phyloP scores from a whole-genome alignment of 2,888 invertebrate genomes.

The Rhodophaea formosa region DNA sequence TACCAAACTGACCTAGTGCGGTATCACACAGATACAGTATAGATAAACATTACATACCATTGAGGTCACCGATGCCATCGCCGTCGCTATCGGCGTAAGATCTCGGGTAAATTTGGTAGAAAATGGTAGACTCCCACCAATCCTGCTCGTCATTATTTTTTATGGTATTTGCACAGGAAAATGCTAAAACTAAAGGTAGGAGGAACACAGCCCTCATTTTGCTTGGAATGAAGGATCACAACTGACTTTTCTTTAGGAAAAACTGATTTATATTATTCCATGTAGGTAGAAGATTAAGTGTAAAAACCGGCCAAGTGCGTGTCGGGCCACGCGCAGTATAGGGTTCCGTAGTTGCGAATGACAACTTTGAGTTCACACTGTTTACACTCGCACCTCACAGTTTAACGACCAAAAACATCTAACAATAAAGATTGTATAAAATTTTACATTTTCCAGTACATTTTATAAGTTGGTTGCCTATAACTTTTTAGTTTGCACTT shows the following conservation, averaged over 20 bases:
- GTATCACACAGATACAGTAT: not conserved
- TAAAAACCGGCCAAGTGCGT: not conserved
- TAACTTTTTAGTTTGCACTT: no score
- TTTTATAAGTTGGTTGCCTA: no score
- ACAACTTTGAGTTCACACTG: no score
- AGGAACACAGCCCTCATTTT: constrained; percentile 50
- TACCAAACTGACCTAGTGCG: constrained; percentile 2
- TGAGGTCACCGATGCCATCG: constrained; percentile 85
- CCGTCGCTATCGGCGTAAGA: constrained; percentile 89
- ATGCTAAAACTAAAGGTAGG: constrained; percentile 43
- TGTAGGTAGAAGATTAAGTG: not conserved
- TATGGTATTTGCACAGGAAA: constrained; percentile 40
- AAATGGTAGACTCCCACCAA: constrained; percentile 89
- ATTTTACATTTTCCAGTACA: no score
- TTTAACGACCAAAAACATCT: no score
- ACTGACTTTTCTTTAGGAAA: not conserved
- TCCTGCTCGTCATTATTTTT: constrained; percentile 51
- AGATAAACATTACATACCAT: constrained; percentile 54
- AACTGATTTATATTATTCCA: not conserved
- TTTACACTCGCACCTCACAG: no score
- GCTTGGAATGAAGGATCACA: not conserved
- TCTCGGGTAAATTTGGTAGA: constrained; percentile 90
- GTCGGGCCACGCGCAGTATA: no score
- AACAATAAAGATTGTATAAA: no score
- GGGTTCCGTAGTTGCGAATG: no score